These are phyloP conservation scores for Prietella phreatophila DNA, from an alignment of 2,113 vertebrate genomes.

Conservation along the genomic window DNA sequence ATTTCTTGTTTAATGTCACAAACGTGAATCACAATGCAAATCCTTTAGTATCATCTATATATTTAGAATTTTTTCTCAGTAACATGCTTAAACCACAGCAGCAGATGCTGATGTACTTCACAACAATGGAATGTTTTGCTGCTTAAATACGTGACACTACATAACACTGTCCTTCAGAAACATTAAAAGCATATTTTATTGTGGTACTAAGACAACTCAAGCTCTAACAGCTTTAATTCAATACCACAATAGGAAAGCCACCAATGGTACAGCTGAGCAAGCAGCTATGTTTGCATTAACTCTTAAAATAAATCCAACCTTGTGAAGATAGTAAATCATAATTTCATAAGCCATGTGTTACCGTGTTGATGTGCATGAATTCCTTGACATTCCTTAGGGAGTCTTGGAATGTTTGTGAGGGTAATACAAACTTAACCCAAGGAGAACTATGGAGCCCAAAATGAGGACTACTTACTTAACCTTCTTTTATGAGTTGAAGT, in stretches of 20 bases:
- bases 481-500: not conserved
- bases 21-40: not conserved
- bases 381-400: not conserved
- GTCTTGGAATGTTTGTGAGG: not conserved
- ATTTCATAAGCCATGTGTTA: not conserved
- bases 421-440: not conserved
- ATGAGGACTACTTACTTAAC: not conserved
- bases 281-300: constrained; percentile 1
- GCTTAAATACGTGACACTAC: not conserved
- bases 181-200: not conserved
- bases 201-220: not conserved
- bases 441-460: not conserved
- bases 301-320: constrained; percentile 12
- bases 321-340: not conserved
- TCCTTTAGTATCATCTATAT: not conserved
- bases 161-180: not conserved
- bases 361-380: not conserved
- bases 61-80: not conserved
- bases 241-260: not conserved
- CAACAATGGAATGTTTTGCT: not conserved
- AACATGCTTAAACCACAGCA: not conserved
- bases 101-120: not conserved
- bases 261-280: not conserved
- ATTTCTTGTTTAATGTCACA: not conserved
- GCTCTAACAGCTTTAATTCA: not conserved